Base-by-base conservation (phyloP, 2,888 invertebrate genomes). In the Stictocephala bisonia region DNA sequence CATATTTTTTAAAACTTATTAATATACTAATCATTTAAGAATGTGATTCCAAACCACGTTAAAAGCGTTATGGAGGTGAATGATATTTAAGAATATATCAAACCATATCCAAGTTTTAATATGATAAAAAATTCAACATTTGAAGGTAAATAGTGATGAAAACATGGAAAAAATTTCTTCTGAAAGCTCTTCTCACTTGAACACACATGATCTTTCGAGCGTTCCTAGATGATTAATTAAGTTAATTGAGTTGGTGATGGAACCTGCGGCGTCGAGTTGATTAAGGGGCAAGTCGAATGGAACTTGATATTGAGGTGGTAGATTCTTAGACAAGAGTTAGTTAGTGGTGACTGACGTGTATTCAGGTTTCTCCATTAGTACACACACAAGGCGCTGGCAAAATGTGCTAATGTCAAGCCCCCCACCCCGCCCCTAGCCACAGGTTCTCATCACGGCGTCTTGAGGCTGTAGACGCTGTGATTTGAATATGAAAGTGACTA, bases 321-420 rank as follows among this genome's bases (percentile, higher is more conserved):
- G 31, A 44, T 64, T 64, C 64, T 64, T 64, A 64, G 64, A 64
- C 64, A 64, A 64, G 64, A 44, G 64, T 64, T 64, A 64, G 64
- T 64, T 64, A 64, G 64, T 15, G 64, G 64, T 64, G 64, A 64
- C 20, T 64, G 64, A 64, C 64, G 26, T 64, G 64, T 64, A 64
- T 64, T 64, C 64, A 64, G 44, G 64, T 64, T 64, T 64, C 64
- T 27, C 64, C 44, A 64, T 64, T 64, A 64, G 64, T 64, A 60
- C 56, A 71, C 64, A 53, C 50, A 50, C 68, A 74, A 71, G 73
- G 58, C 40, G 50, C 69, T 73, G 71, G 51, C 72, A 75, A 72
- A 74, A 75, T 75, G 74, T 77, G 71, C 73, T 71, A 75, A 75
- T 75, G 74, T 75, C 66, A 72, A n/a, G n/a, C n/a, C 73, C 73